These are phyloP conservation scores for Clistopyga incitator DNA, from an alignment of 2,888 invertebrate genomes.

Conservation along the genomic window DNA sequence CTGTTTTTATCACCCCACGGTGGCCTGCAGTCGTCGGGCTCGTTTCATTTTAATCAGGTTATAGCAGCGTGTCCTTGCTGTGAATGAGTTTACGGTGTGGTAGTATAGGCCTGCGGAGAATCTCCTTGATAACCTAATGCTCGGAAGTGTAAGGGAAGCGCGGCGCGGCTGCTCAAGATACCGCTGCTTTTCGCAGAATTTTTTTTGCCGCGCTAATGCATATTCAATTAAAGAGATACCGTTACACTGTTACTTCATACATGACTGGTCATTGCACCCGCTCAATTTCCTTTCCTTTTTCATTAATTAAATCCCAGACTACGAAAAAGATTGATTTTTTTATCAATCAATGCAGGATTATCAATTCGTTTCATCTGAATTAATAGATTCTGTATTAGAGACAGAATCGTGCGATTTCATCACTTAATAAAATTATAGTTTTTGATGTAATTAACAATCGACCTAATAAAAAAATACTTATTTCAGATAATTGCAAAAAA, in stretches of 20 bases:
- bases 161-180: neutral
- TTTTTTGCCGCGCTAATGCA: constrained; percentile 66
- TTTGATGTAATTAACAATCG: neutral
- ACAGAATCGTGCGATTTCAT: too few relatives aligned
- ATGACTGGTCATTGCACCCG: constrained; percentile 38
- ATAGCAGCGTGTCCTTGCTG: constrained; percentile 67
- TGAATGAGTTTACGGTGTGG: constrained; percentile 61
- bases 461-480: neutral
- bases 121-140: constrained; percentile 37
- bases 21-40: constrained; percentile 53
- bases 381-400: too few relatives aligned
- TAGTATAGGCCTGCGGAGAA: constrained; percentile 43
- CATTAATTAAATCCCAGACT: neutral
- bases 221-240: constrained; percentile 69
- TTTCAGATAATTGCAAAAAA: too few relatives aligned
- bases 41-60: constrained; percentile 71
- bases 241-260: constrained; percentile 66
- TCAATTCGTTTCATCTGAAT: neutral
- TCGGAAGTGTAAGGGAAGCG: constrained; percentile 10
- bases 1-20: constrained; percentile 72
- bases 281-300: constrained; percentile 15
- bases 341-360: too few relatives aligned
- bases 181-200: constrained; percentile 60
- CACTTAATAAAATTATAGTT: too few relatives aligned
- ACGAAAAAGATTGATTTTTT: neutral